Percentiles rank a stretch among this genome's conserved stretches.
Evolutionary conservation across 1,140 invertebrate species (phyloP).

Genomic region (Drosophila novamexicana): DNA sequence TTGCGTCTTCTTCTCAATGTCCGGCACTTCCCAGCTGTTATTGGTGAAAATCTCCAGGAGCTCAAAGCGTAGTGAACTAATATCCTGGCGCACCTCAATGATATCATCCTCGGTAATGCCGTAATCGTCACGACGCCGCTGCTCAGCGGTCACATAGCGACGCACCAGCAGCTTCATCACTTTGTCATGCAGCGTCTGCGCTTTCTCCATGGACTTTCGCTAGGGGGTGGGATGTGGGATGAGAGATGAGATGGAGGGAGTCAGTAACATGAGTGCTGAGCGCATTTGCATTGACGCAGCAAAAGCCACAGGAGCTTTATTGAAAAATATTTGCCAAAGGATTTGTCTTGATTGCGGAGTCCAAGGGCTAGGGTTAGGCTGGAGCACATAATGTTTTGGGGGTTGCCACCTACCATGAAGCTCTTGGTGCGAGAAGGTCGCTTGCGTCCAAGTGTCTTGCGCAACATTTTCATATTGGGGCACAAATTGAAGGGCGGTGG

Average conservation of each 20-base stretch:
- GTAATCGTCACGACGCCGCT: slow-evolving; percentile 91
- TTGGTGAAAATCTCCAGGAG: slow-evolving; percentile 93
- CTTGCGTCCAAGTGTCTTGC: slow-evolving; percentile 83
- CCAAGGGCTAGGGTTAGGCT: not conserved
- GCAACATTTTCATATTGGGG: slow-evolving; percentile 88
- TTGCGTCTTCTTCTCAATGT: slow-evolving; percentile 86
- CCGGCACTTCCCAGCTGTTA: slow-evolving; percentile 92
- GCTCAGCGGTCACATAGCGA: slow-evolving; percentile 93
- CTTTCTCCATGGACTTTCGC: slow-evolving; percentile 90
- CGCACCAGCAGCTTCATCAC: slow-evolving; percentile 92
- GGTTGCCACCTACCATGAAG: slow-evolving; percentile 86
- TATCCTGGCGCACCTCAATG: slow-evolving; percentile 97
- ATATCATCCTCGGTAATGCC: slow-evolving; percentile 97
- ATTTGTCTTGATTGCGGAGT: slow-evolving; percentile 57
- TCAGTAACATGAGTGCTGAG: slow-evolving; percentile 21
- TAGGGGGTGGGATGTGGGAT: slow-evolving; percentile 57
- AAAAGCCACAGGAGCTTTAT: slow-evolving; percentile 65
- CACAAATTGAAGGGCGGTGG: slow-evolving; percentile 95
- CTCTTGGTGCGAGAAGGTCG: slow-evolving; percentile 85
- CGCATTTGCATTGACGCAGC: slow-evolving; percentile 54
- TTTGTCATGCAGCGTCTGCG: slow-evolving; percentile 88
- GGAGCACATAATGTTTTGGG: not conserved
- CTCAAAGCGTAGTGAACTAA: slow-evolving; percentile 93
- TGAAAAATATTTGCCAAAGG: slow-evolving; percentile 69
- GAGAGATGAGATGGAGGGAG: slow-evolving; percentile 14